Percentiles rank a stretch among this genome's conserved stretches.
These are phyloP conservation scores for Spheniscus humboldti DNA, from an alignment of 2,797 vertebrate genomes.

Conservation along the genomic window DNA sequence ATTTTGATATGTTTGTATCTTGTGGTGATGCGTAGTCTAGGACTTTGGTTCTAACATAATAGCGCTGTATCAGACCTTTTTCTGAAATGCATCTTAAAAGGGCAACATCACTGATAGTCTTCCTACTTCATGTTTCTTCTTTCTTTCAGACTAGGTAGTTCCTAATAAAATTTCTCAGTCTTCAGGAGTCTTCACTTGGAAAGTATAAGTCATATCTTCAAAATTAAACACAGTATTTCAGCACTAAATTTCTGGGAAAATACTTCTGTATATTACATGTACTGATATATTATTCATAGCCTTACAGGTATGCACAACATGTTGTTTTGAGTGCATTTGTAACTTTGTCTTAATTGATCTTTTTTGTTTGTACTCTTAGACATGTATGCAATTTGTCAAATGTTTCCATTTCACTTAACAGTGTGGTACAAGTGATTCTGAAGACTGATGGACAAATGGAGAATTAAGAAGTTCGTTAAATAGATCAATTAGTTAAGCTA, in stretches of 20 bases:
- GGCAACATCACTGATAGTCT: background rate
- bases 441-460: background rate
- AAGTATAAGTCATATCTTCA: background rate
- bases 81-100: background rate
- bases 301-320: background rate
- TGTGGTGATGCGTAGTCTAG: background rate
- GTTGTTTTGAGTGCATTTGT: background rate
- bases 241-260: background rate
- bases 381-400: background rate
- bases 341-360: background rate
- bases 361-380: background rate
- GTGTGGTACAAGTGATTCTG: background rate
- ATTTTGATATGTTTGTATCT: background rate
- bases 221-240: background rate
- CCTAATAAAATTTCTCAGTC: background rate
- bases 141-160: background rate
- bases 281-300: background rate
- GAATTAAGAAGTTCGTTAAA: background rate
- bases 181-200: background rate
- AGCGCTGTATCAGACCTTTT: background rate
- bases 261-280: background rate
- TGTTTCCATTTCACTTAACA: background rate
- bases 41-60: background rate
- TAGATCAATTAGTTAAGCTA: background rate
- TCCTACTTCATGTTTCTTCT: background rate